Percentiles rank a stretch among this genome's conserved stretches.
phyloP scores from a whole-genome alignment of 2,113 vertebrate genomes.

The Rhizomys pruinosus region DNA sequence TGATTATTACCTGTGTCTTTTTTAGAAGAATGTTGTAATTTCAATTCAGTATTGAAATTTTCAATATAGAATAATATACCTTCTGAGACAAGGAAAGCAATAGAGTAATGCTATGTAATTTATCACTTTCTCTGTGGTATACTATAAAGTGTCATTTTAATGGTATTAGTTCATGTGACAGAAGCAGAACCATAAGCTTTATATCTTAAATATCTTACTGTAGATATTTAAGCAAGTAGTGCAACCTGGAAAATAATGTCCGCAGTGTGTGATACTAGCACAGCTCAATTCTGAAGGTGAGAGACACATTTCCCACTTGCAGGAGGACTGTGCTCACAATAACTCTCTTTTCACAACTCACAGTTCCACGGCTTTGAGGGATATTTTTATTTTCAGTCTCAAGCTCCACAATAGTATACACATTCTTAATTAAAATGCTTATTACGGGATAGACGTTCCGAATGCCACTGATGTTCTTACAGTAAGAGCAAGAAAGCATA shows the following conservation, averaged over 20 bases:
- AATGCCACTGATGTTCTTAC: neutral
- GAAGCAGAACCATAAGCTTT: neutral
- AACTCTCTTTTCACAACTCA: slow-evolving; percentile 65
- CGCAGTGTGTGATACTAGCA: neutral
- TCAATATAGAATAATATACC: neutral
- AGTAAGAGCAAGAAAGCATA: neutral
- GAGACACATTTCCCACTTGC: slow-evolving; percentile 71
- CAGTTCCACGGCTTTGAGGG: slow-evolving; percentile 18
- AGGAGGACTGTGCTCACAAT: slow-evolving; percentile 60
- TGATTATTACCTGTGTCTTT: neutral
- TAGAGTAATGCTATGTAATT: neutral
- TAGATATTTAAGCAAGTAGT: neutral
- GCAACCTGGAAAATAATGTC: neutral
- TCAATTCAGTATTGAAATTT: neutral
- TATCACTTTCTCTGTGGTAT: neutral
- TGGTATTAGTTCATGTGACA: neutral
- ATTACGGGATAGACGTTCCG: neutral
- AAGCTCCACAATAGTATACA: slow-evolving; percentile 30
- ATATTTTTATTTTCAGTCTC: slow-evolving; percentile 74
- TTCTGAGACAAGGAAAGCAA: neutral
- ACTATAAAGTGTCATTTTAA: neutral
- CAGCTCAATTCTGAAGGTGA: slow-evolving; percentile 49
- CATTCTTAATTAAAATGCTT: slow-evolving; percentile 16
- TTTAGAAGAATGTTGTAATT: neutral
- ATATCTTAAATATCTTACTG: neutral